Base-by-base conservation (phyloP, 2,888 invertebrate species). In the Ommatoiulus sabulosus region DNA sequence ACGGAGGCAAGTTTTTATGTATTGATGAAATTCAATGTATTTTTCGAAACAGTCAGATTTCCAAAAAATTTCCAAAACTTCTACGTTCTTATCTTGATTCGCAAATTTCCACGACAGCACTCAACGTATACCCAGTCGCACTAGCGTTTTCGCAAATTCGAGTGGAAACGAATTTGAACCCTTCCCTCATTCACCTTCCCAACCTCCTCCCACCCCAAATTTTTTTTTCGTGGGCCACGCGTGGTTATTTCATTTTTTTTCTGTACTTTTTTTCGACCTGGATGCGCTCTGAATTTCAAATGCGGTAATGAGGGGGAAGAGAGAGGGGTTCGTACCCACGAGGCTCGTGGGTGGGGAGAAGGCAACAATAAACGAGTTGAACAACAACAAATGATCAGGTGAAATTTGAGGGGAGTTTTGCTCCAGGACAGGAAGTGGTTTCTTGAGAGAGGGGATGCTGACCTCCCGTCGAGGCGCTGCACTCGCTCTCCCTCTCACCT, bases 391-490 rank as follows among this genome's bases (percentile, higher is more conserved):
- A 46, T 85, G 85, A 85, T 44, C 85, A 85, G 46, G 44, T 85
- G 85, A 46, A 85, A 46, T 72, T 72, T 72, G 85, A 46, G 85
- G 44, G 44, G 85, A 44, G 46, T 87, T 87, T 63, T 52, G 87
- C 87, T 87, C 43, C 87, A 72, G 63, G 87, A 87, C 87, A 87
- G 87, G 87, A 87, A 87, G 63, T 87, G 87, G 87, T 87, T 52
- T 46, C 46, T 87, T 43, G 85, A 44, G 85, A 84, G 72, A 85
- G 85, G 85, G 46, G 57, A 43, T 57, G 63, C 57, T 63, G 87
- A 43, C 72, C 87, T 87, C 87, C 87, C 20, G 87, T 48, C 1
- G 87, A 63, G 87, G 63, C 87, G 43, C 44, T 85, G 44, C 87
- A 87, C 87, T 52, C 63, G 57, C 15, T 44, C 43, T 87, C 72